Conservation (phyloP, 1,140 invertebrate genomes). For the Eupristina koningsbergeri region DNA sequence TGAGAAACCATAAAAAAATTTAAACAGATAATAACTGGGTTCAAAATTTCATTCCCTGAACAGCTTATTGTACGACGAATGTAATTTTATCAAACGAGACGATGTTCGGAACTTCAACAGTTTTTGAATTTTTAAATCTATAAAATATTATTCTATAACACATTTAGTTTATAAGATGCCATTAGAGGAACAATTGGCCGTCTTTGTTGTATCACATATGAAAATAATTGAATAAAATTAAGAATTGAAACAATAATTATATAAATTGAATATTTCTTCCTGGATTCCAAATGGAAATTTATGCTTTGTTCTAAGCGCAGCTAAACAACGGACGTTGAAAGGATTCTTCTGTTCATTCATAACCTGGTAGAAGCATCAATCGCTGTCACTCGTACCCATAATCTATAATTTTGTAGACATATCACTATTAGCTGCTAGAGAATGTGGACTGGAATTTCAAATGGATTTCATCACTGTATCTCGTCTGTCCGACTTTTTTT, state of each 20-base stretch:
- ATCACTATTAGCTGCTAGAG: not conserved
- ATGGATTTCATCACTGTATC: not conserved
- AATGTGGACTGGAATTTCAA: not conserved
- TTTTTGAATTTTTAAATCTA: too few relatives aligned
- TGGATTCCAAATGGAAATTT: not conserved
- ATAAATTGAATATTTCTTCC: not conserved
- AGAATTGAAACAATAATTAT: too few relatives aligned
- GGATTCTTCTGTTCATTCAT: conserved; percentile 6
- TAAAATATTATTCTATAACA: too few relatives aligned
- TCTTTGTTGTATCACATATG: too few relatives aligned
- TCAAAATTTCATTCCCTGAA: not conserved
- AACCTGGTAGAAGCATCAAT: not conserved
- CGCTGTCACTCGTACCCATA: not conserved
- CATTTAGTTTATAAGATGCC: too few relatives aligned
- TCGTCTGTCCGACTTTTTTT: not conserved
- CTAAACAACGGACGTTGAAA: not conserved
- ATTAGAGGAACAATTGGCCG: too few relatives aligned
- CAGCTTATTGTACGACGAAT: too few relatives aligned
- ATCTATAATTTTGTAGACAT: conserved; percentile 13
- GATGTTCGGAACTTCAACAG: too few relatives aligned
- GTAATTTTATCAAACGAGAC: not conserved
- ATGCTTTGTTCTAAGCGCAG: not conserved
- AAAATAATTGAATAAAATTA: too few relatives aligned
- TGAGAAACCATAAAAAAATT: not conserved
- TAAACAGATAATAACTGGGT: not conserved